phyloP scores from a whole-genome alignment of 2,888 invertebrate species.

The Drosophila suboccidentalis region DNA sequence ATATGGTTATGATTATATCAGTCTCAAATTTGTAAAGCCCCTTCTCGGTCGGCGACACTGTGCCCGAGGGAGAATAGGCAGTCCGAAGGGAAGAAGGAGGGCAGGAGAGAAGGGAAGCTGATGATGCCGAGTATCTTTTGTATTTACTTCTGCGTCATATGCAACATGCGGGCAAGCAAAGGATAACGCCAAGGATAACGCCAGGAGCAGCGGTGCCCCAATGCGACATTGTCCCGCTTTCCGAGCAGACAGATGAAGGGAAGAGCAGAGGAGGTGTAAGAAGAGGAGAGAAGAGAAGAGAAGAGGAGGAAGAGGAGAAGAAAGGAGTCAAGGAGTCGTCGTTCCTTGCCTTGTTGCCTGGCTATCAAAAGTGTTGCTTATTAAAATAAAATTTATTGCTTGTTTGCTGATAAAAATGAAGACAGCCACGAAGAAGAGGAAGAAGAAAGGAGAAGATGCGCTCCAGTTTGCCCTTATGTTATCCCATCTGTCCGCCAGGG shows the following conservation, averaged over 20 bases:
- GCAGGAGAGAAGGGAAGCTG: conserved; percentile 37
- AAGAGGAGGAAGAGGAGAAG: neutral
- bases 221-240: conserved; percentile 17
- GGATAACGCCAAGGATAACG: conserved; percentile 36
- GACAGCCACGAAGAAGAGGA: conserved; percentile 37
- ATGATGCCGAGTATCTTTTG: conserved; percentile 69
- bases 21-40: conserved; percentile 1
- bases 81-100: neutral
- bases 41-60: conserved; percentile 48
- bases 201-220: conserved; percentile 17
- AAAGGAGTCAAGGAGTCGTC: conserved; percentile 22
- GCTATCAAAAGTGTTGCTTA: conserved; percentile 82
- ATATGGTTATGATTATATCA: neutral
- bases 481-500: conserved; percentile 12
- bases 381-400: conserved; percentile 82
- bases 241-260: neutral
- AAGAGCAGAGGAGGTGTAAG: neutral
- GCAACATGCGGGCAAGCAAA: conserved; percentile 44
- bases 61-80: conserved; percentile 32
- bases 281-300: neutral
- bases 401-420: conserved; percentile 80
- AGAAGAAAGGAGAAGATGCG: no score
- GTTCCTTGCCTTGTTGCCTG: conserved; percentile 11
- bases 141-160: conserved; percentile 69
- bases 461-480: neutral